Percentiles rank a stretch among this genome's conserved stretches.
Conservation (phyloP, 2,888 invertebrate genomes). For the Heteromyza rotundicornis region DNA sequence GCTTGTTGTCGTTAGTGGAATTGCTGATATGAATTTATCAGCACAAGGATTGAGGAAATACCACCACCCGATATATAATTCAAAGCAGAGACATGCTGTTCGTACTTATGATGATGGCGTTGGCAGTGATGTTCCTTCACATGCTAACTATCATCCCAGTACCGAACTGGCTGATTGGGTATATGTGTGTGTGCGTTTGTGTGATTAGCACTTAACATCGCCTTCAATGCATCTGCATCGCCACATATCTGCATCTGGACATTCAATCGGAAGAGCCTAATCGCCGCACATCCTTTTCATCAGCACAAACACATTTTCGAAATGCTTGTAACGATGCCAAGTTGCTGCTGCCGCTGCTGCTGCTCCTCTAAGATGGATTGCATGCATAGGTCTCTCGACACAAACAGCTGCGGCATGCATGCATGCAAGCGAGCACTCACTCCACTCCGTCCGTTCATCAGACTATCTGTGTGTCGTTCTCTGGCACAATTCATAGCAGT, state of each 20-base stretch:
- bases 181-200: background rate
- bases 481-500: background rate
- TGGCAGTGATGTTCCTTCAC: too few species aligned
- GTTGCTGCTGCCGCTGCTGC: too few species aligned
- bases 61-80: background rate
- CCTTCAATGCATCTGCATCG: background rate
- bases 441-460: too few species aligned
- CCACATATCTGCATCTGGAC: background rate
- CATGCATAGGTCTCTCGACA: background rate
- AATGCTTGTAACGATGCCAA: background rate
- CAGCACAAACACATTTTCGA: background rate
- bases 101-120: too few species aligned
- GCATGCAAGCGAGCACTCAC: too few species aligned
- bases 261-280: conserved; percentile 4
- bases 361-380: background rate
- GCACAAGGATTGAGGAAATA: background rate
- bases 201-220: background rate
- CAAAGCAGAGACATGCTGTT: background rate
- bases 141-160: too few species aligned
- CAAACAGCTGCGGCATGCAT: background rate
- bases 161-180: too few species aligned
- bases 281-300: conserved; percentile 4
- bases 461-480: too few species aligned
- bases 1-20: background rate
- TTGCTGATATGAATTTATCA: conserved; percentile 1